Evolutionary conservation across 1,140 invertebrate genomes (phyloP).

Genomic region (Ceratina calcarata): DNA sequence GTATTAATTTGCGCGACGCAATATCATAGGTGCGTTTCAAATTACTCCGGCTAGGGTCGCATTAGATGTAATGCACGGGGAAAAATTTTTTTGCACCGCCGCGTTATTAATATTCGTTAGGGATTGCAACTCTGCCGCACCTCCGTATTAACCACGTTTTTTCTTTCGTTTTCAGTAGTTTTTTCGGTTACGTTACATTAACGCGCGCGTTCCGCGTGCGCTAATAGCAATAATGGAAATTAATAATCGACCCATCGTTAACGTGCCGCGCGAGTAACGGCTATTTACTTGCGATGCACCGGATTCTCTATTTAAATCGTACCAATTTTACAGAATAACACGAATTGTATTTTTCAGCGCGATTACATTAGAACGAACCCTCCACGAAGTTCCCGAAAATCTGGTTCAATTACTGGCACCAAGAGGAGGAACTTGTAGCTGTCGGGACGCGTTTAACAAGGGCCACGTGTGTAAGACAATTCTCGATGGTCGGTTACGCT

Average conservation of each 20-base stretch:
- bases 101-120: slow-evolving; percentile 78
- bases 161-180: not conserved
- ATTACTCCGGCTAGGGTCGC: slow-evolving; percentile 71
- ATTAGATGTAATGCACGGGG: slow-evolving; percentile 75
- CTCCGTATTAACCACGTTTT: slow-evolving; percentile 27
- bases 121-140: slow-evolving; percentile 39
- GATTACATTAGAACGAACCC: not conserved
- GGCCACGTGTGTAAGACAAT: slow-evolving; percentile 51
- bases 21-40: slow-evolving; percentile 4
- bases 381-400: slow-evolving; percentile 18
- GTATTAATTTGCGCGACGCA: slow-evolving; percentile 15
- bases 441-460: slow-evolving; percentile 46
- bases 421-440: slow-evolving; percentile 20
- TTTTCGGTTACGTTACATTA: slow-evolving; percentile 36
- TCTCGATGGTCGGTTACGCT: slow-evolving; percentile 37
- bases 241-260: slow-evolving; percentile 35
- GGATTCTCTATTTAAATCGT: too few species aligned
- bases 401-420: slow-evolving; percentile 33
- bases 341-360: too few species aligned
- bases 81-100: slow-evolving; percentile 76
- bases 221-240: slow-evolving; percentile 48
- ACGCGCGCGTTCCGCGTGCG: slow-evolving; percentile 10
- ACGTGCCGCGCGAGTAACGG: slow-evolving; percentile 19
- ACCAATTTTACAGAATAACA: not conserved
- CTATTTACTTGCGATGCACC: not conserved